Evolutionary conservation across 2,113 vertebrate genomes (phyloP).

Genomic region (Platichthys stellatus): DNA sequence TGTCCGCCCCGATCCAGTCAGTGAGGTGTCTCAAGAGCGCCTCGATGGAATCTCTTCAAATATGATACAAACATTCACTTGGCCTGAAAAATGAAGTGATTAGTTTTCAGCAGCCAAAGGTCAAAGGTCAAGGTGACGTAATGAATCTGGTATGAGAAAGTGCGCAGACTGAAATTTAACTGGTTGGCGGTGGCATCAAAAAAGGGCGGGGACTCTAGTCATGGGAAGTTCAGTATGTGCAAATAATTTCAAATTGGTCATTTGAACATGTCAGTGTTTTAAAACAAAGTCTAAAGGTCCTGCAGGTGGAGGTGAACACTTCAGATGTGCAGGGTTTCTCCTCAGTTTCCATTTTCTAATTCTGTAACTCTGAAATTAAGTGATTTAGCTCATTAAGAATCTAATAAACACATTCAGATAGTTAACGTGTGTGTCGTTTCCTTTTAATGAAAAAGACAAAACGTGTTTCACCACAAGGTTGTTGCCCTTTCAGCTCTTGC

Average conservation of each 20-base stretch:
- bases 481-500: constrained; percentile 28
- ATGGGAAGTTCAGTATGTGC: background rate
- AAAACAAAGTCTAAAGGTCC: constrained; percentile 2
- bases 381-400: constrained; percentile 51
- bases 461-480: constrained; percentile 32
- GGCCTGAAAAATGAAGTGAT: background rate
- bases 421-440: background rate
- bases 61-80: too few species aligned
- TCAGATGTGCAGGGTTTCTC: constrained; percentile 16
- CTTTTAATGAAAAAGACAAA: background rate
- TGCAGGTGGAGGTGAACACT: constrained; percentile 4
- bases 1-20: too few species aligned
- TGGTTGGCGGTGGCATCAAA: background rate
- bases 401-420: constrained; percentile 59
- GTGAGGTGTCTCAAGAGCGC: too few species aligned
- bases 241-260: background rate
- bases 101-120: background rate
- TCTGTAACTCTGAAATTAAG: constrained; percentile 37
- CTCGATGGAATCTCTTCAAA: too few species aligned
- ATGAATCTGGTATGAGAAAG: background rate
- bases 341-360: constrained; percentile 6
- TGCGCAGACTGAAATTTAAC: background rate
- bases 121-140: background rate
- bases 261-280: constrained; percentile 1
- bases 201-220: too few species aligned